A percentile compares a stretch with the other conserved stretches of the same genome.
Conservation (phyloP, 2,797 vertebrate genomes). For the Thaleichthys pacificus region DNA sequence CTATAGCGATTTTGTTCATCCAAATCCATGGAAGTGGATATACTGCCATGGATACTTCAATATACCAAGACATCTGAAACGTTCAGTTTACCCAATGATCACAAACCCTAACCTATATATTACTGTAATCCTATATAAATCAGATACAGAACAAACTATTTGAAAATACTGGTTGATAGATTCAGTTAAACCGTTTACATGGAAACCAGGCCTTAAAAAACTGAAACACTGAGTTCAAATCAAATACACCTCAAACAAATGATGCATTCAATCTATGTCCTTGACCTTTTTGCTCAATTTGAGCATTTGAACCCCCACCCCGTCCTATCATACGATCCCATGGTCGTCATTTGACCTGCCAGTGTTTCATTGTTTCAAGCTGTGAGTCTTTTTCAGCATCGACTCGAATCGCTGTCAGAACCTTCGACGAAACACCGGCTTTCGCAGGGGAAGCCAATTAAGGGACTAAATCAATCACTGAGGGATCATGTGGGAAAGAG, state of each 20-base stretch:
- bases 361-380: slow-evolving; percentile 37
- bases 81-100: no score
- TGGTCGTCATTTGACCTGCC: slow-evolving; percentile 37
- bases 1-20: no score
- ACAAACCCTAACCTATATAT: no score
- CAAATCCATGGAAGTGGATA: no score
- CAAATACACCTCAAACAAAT: not conserved
- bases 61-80: no score
- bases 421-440: slow-evolving; percentile 34
- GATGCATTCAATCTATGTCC: not conserved
- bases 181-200: no score
- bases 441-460: slow-evolving; percentile 47
- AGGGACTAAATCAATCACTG: slow-evolving; percentile 43
- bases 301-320: not conserved
- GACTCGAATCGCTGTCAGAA: slow-evolving; percentile 33
- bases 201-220: no score
- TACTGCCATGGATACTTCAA: no score
- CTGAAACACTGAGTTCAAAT: not conserved
- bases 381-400: slow-evolving; percentile 35
- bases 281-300: not conserved
- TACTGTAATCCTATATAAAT: no score
- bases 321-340: slow-evolving; percentile 24
- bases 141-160: no score
- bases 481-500: slow-evolving; percentile 22
- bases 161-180: no score